Evolutionary conservation across 2,888 invertebrate species (phyloP).

Genomic region (Creontiades dilutus): DNA sequence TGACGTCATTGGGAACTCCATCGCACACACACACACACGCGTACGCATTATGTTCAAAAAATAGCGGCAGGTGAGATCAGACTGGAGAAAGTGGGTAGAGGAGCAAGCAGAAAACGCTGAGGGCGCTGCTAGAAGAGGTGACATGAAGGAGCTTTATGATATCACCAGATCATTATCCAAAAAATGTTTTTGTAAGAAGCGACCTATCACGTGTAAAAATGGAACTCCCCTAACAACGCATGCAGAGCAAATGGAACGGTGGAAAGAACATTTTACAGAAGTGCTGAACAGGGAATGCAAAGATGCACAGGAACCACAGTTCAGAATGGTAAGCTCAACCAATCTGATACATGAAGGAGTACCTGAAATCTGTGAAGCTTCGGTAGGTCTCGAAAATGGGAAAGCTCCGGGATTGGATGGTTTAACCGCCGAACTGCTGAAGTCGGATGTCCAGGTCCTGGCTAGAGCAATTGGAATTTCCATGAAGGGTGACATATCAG

Average conservation of each 20-base stretch:
- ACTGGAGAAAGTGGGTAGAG: background rate
- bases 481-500: conserved; percentile 42
- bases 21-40: too few relatives aligned
- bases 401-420: background rate
- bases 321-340: background rate
- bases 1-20: too few relatives aligned
- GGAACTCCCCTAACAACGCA: conserved; percentile 33
- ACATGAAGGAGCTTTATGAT: conserved; percentile 26
- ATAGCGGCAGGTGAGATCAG: background rate
- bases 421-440: background rate
- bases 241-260: conserved; percentile 36
- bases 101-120: background rate
- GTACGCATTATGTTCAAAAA: too few relatives aligned
- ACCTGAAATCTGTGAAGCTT: background rate
- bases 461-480: background rate
- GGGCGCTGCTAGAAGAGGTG: background rate
- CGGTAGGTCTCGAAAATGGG: background rate
- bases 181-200: conserved; percentile 36
- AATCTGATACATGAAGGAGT: background rate
- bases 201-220: conserved; percentile 33
- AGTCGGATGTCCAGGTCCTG: background rate
- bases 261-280: conserved; percentile 49
- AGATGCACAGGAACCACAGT: conserved; percentile 15
- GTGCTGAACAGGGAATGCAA: background rate
- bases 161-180: conserved; percentile 27